These are phyloP conservation scores for Antennarius striatus DNA, from an alignment of 2,113 vertebrate genomes.

Conservation along the genomic window DNA sequence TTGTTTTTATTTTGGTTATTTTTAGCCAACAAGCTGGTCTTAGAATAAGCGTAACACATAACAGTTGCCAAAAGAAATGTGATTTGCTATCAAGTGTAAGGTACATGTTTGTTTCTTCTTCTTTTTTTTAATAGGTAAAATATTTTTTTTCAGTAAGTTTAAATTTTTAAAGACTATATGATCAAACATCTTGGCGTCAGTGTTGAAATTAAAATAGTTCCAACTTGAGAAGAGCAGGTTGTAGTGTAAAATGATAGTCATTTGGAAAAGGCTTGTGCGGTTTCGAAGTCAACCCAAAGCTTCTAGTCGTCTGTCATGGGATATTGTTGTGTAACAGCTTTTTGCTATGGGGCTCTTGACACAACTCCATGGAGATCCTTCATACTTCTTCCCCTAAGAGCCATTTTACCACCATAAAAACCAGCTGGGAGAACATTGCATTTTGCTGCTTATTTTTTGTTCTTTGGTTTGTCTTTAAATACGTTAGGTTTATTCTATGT, in stretches of 20 bases:
- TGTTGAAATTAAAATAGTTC: not conserved
- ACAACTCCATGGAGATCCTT: not conserved
- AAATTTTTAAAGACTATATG: too few relatives aligned
- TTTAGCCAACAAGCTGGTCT: too few relatives aligned
- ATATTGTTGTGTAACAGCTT: not conserved
- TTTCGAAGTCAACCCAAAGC: not conserved
- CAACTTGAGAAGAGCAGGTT: not conserved
- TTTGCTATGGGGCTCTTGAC: not conserved
- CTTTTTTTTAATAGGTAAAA: too few relatives aligned
- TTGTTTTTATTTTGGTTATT: too few relatives aligned
- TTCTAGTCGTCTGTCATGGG: slow-evolving; percentile 12
- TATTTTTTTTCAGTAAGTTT: not conserved
- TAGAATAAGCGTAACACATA: too few relatives aligned
- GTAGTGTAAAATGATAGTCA: not conserved
- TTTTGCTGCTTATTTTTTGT: not conserved
- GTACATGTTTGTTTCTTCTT: too few relatives aligned
- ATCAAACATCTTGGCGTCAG: too few relatives aligned
- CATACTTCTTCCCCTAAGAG: not conserved
- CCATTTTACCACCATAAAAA: not conserved
- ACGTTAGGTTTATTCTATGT: not conserved
- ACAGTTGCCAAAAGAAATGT: too few relatives aligned
- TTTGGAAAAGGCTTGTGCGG: not conserved
- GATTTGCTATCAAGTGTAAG: too few relatives aligned
- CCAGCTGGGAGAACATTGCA: not conserved
- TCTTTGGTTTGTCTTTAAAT: not conserved